Evolutionary conservation across 2,797 vertebrate genomes (phyloP).

Genomic region (Poeciliopsis gracilis): DNA sequence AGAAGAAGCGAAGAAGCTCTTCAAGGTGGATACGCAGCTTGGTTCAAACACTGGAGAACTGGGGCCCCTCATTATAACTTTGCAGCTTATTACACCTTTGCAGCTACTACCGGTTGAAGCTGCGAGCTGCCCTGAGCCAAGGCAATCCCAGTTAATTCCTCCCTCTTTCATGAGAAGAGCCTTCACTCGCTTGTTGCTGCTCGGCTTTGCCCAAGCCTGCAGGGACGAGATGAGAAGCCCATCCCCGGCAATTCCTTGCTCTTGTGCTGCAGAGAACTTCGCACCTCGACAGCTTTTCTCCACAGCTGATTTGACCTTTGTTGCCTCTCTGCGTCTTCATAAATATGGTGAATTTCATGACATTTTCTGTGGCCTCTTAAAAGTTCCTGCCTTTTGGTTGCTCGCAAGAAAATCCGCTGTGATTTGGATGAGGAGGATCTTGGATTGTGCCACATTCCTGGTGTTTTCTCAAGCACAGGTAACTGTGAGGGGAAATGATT

Average conservation of each 20-base stretch:
- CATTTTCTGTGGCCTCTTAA: constrained; percentile 28
- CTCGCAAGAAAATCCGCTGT: constrained; percentile 23
- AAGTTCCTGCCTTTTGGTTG: constrained; percentile 12
- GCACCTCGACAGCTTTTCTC: constrained; percentile 32
- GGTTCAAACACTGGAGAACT: constrained; percentile 56
- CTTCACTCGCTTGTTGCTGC: constrained; percentile 61
- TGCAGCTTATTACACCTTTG: constrained; percentile 68
- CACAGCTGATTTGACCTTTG: constrained; percentile 47
- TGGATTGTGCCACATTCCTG: constrained; percentile 38
- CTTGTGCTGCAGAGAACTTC: constrained; percentile 53
- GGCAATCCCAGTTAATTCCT: constrained; percentile 78
- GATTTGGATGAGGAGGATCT: constrained; percentile 32
- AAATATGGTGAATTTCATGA: constrained; percentile 49
- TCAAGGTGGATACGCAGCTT: constrained; percentile 35
- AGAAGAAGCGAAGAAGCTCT: constrained; percentile 26
- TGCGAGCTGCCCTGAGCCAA: constrained; percentile 63
- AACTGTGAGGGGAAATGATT: constrained; percentile 39
- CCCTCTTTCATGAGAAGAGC: constrained; percentile 72
- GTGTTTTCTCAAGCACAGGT: constrained; percentile 26
- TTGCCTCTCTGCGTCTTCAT: constrained; percentile 24
- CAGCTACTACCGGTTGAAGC: constrained; percentile 66
- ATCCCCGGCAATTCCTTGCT: constrained; percentile 36
- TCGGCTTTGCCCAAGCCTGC: constrained; percentile 55
- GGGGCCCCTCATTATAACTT: constrained; percentile 71
- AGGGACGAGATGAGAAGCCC: constrained; percentile 55